Percentiles rank a stretch among this genome's conserved stretches.
phyloP scores from a whole-genome alignment of 1,140 invertebrate species.

The Cryptotermes secundus region DNA sequence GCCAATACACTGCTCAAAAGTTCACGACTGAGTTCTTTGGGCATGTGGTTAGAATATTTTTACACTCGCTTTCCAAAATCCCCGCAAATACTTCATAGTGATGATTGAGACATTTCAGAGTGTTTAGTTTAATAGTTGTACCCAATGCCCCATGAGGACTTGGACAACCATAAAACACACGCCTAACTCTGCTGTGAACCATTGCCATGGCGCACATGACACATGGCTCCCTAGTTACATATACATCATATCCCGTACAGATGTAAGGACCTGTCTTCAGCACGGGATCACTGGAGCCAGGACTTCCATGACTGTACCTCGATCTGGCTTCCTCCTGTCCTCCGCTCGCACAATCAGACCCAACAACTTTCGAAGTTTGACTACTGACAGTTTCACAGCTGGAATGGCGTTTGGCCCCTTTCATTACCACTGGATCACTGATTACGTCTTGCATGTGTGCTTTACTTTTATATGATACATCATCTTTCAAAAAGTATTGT shows the following conservation, averaged over 20 bases:
- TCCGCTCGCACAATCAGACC: no score
- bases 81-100: slow-evolving; percentile 78
- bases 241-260: slow-evolving; percentile 87
- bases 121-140: slow-evolving; percentile 72
- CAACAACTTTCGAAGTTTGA: background rate
- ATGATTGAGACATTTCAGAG: slow-evolving; percentile 81
- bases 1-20: no score
- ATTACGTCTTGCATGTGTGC: background rate
- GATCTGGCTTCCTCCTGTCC: no score
- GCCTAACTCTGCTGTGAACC: slow-evolving; percentile 78
- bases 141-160: slow-evolving; percentile 69
- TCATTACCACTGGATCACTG: background rate
- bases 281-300: background rate
- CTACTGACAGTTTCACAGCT: background rate
- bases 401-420: background rate
- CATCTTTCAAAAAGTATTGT: background rate
- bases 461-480: background rate
- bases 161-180: slow-evolving; percentile 74
- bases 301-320: background rate
- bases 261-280: slow-evolving; percentile 65
- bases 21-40: background rate
- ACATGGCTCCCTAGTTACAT: slow-evolving; percentile 84
- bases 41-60: background rate
- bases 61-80: slow-evolving; percentile 21
- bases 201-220: slow-evolving; percentile 93